Evolutionary conservation across 2,113 vertebrate species (phyloP).

Genomic region (Parotia lawesii): DNA sequence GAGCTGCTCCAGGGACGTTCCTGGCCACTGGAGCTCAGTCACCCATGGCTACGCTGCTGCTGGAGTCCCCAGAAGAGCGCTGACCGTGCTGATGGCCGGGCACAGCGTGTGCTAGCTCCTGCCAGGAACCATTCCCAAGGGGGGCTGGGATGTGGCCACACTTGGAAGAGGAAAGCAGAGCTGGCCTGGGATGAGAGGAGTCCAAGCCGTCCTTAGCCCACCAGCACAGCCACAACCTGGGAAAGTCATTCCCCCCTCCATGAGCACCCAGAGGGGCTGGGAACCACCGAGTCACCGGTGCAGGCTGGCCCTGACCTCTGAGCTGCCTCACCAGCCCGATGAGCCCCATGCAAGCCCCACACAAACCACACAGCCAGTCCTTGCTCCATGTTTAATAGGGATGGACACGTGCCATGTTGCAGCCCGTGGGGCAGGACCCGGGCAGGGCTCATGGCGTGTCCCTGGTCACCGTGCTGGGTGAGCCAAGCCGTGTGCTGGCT

Average conservation of each 20-base stretch:
- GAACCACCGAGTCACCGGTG: accelerated
- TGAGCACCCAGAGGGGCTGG: background rate
- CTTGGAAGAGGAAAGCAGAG: background rate
- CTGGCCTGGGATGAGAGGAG: background rate
- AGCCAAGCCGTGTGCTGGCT: background rate
- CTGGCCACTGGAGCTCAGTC: background rate
- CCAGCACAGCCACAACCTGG: background rate
- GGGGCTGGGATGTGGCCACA: background rate
- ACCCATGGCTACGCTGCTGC: background rate
- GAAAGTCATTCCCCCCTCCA: background rate
- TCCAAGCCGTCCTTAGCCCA: accelerated
- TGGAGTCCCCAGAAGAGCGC: background rate
- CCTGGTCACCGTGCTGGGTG: accelerated
- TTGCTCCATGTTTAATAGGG: slow-evolving; percentile 33
- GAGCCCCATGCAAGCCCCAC: background rate
- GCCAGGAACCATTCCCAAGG: background rate
- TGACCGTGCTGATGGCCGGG: accelerated
- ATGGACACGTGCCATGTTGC: accelerated
- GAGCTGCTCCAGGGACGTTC: background rate
- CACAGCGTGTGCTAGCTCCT: accelerated
- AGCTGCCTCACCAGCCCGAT: background rate
- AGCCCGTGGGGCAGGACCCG: accelerated
- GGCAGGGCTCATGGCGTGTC: accelerated
- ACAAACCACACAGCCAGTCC: background rate
- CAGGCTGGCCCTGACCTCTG: background rate